These are phyloP conservation scores for Sminthurinus signatus DNA, from an alignment of 1,140 invertebrate species.

Conservation along the genomic window DNA sequence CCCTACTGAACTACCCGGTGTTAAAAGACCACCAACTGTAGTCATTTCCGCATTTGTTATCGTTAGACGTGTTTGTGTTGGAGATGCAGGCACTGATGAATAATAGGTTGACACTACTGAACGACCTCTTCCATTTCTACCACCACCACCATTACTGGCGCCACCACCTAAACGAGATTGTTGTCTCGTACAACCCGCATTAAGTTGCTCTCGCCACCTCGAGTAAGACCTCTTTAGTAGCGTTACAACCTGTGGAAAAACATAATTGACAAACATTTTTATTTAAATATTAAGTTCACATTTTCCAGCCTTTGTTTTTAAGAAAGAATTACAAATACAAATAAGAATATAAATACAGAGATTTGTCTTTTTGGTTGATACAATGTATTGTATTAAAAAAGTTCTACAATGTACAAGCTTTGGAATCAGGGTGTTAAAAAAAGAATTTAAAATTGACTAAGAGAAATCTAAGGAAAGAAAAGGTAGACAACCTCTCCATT, in stretches of 20 bases:
- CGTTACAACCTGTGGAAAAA: conserved; percentile 36
- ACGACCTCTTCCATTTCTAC: conserved; percentile 21
- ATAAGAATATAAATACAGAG: no score
- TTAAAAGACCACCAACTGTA: background rate
- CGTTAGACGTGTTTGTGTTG: conserved; percentile 17
- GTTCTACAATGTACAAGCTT: no score
- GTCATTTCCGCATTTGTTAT: background rate
- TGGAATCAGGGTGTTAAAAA: no score
- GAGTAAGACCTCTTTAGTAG: conserved; percentile 40
- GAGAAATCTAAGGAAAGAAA: background rate
- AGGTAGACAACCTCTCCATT: conserved; percentile 49
- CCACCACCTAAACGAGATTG: conserved; percentile 9
- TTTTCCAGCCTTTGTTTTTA: no score
- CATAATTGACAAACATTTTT: no score
- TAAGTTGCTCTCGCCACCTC: conserved; percentile 34
- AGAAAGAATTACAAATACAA: no score
- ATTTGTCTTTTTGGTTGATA: no score
- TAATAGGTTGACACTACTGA: conserved; percentile 37
- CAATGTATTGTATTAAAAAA: no score
- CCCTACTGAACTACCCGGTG: no score
- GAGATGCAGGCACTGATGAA: conserved; percentile 37
- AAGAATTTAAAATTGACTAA: background rate
- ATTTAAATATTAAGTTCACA: background rate
- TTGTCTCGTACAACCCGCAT: background rate
- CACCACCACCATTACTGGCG: conserved; percentile 24